A percentile compares a stretch with the other conserved stretches of the same genome.
Evolutionary conservation across 2,797 vertebrate species (phyloP).

Genomic region (Atherinosoma microstoma): DNA sequence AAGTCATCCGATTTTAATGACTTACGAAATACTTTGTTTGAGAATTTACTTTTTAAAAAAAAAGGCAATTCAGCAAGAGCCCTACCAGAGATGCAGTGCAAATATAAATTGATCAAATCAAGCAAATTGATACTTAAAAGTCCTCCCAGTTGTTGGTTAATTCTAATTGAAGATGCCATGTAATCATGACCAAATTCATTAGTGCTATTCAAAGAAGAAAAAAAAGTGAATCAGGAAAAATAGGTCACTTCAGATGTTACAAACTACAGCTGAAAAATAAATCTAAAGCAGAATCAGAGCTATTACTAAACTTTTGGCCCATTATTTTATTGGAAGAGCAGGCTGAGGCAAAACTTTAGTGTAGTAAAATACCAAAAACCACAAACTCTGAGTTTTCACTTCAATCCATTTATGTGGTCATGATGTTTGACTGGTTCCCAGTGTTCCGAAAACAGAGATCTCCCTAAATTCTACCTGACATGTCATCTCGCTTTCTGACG

Average conservation of each 20-base stretch:
- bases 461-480: slow-evolving; percentile 69
- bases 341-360: background rate
- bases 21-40: slow-evolving; percentile 48
- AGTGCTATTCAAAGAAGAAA: slow-evolving; percentile 14
- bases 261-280: background rate
- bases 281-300: background rate
- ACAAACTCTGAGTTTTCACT: slow-evolving; percentile 3
- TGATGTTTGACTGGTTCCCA: slow-evolving; percentile 36
- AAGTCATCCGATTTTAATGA: slow-evolving; percentile 43
- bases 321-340: background rate
- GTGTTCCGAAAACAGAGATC: slow-evolving; percentile 61
- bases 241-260: slow-evolving; percentile 12
- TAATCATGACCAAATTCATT: slow-evolving; percentile 28
- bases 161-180: slow-evolving; percentile 19
- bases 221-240: slow-evolving; percentile 11
- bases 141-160: slow-evolving; percentile 17
- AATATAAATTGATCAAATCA: slow-evolving; percentile 27
- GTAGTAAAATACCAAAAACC: slow-evolving; percentile 17
- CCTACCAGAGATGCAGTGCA: slow-evolving; percentile 12
- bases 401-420: slow-evolving; percentile 9
- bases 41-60: slow-evolving; percentile 30
- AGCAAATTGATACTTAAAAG: slow-evolving; percentile 34
- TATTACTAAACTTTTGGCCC: background rate
- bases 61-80: slow-evolving; percentile 9
- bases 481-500: slow-evolving; percentile 59